Percentiles rank a stretch among this genome's conserved stretches.
Evolutionary conservation across 2,888 invertebrate genomes (phyloP).

Genomic region (Volucella zonaria): DNA sequence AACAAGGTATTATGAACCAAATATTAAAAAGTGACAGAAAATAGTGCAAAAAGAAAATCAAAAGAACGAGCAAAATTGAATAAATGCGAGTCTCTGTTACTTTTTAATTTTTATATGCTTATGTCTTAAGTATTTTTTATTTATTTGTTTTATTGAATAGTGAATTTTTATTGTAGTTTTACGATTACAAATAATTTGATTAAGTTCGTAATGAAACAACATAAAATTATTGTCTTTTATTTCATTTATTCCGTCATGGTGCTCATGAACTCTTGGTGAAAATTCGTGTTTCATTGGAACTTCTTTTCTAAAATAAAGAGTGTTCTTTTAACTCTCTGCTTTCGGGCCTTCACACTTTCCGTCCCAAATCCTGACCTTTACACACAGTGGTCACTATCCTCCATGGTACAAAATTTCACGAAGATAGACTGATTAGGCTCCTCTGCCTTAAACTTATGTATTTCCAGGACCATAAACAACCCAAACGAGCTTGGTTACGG

Average conservation of each 20-base stretch:
- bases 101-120: too few relatives aligned
- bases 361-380: constrained; percentile 25
- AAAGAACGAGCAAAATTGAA: too few relatives aligned
- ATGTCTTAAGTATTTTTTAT: too few relatives aligned
- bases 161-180: too few relatives aligned
- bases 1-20: too few relatives aligned
- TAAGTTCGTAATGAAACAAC: too few relatives aligned
- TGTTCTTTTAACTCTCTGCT: constrained; percentile 68
- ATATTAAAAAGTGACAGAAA: too few relatives aligned
- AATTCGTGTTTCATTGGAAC: not conserved
- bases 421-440: not conserved
- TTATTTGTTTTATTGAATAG: too few relatives aligned
- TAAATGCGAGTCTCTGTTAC: too few relatives aligned
- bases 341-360: constrained; percentile 5
- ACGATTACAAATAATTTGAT: too few relatives aligned
- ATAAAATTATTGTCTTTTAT: too few relatives aligned
- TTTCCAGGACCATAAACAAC: not conserved
- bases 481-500: constrained; percentile 40
- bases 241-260: constrained; percentile 66
- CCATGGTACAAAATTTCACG: not conserved
- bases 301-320: constrained; percentile 67
- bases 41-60: too few relatives aligned
- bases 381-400: constrained; percentile 29
- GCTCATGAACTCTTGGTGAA: not conserved
- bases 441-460: not conserved